These are phyloP conservation scores for Bombus confusus DNA, from an alignment of 1,140 invertebrate species.

Conservation along the genomic window DNA sequence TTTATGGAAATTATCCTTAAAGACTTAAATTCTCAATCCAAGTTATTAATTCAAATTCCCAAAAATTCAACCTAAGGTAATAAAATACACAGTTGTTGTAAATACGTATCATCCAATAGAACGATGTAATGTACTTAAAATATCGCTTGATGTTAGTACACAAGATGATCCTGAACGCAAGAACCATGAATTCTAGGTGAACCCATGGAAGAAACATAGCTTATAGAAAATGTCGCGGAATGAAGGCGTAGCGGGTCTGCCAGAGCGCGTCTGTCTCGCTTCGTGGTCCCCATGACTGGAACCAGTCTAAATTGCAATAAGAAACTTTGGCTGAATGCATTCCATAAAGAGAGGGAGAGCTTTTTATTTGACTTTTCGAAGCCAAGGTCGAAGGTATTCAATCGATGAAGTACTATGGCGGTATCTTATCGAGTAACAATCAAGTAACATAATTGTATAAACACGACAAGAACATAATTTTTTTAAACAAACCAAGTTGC, in stretches of 20 bases:
- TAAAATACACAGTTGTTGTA: background rate
- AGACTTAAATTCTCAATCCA: too few species aligned
- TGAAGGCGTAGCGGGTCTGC: constrained; percentile 45
- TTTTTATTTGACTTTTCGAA: background rate
- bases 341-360: background rate
- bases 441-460: background rate
- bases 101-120: background rate
- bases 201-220: background rate
- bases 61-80: background rate
- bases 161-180: background rate
- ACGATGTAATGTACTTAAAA: background rate
- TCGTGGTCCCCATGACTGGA: constrained; percentile 60
- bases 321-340: constrained; percentile 38
- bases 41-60: too few species aligned
- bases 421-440: background rate
- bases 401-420: background rate
- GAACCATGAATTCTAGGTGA: constrained; percentile 1
- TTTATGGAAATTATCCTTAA: too few species aligned
- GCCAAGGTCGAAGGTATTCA: background rate
- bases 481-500: background rate
- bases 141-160: background rate
- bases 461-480: background rate
- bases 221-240: constrained; percentile 50
- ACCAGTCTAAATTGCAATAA: constrained; percentile 48
- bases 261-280: constrained; percentile 51